Conservation (phyloP, 2,888 invertebrate species). For the Bombylius discolor region DNA sequence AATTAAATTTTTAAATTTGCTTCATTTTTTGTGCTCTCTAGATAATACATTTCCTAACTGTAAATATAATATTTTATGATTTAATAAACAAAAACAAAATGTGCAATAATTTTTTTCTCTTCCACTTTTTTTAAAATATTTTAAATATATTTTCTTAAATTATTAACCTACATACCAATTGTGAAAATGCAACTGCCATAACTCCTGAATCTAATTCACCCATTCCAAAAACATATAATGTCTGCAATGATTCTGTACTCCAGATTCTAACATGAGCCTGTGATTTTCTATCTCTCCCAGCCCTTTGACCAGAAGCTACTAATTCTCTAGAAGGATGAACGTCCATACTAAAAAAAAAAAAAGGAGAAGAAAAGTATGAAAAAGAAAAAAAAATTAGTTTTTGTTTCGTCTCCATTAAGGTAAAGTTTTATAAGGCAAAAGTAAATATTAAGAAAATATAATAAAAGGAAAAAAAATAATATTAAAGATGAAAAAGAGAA, state of each 20-base stretch:
- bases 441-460: background rate
- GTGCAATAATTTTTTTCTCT: too few species aligned
- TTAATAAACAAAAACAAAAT: too few species aligned
- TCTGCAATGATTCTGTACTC: conserved; percentile 81
- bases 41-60: too few species aligned
- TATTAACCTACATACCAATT: conserved; percentile 46
- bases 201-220: conserved; percentile 81
- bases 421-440: background rate
- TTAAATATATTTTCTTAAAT: too few species aligned
- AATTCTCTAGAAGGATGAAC: conserved; percentile 78
- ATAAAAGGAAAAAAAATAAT: background rate
- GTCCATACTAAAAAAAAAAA: conserved; percentile 54
- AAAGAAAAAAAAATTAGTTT: background rate
- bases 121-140: too few species aligned
- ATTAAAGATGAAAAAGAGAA: background rate
- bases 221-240: conserved; percentile 81
- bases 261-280: conserved; percentile 85
- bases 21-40: too few species aligned
- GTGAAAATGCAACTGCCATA: conserved; percentile 78
- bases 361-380: background rate
- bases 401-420: background rate
- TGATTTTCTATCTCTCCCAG: conserved; percentile 68
- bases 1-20: too few species aligned
- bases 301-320: conserved; percentile 80
- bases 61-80: too few species aligned